Percentiles rank a stretch among this genome's conserved stretches.
Evolutionary conservation across 2,888 invertebrate species (phyloP).

Genomic region (Miltochrista miniata): DNA sequence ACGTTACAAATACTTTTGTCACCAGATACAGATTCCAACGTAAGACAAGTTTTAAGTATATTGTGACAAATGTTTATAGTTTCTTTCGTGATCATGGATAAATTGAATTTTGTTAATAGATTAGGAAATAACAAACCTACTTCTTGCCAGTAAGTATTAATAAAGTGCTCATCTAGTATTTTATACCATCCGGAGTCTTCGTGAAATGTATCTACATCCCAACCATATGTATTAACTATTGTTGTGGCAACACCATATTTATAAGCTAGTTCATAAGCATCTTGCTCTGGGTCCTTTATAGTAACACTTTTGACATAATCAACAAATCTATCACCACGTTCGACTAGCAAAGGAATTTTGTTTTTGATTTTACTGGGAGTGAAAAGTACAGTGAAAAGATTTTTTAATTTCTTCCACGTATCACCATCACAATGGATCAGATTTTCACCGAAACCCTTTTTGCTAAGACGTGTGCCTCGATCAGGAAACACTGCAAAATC

Average conservation of each 20-base stretch:
- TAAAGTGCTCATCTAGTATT: slow-evolving; percentile 28
- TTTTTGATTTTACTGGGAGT: slow-evolving; percentile 53
- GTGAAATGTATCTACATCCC: slow-evolving; percentile 37
- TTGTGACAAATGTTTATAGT: slow-evolving; percentile 35
- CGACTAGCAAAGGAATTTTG: slow-evolving; percentile 38
- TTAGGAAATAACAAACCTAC: slow-evolving; percentile 43
- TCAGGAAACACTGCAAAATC: slow-evolving; percentile 55
- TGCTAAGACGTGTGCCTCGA: slow-evolving; percentile 48
- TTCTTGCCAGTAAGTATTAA: slow-evolving; percentile 35
- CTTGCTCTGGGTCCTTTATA: slow-evolving; percentile 27
- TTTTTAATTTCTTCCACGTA: slow-evolving; percentile 48
- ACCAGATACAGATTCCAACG: slow-evolving; percentile 1
- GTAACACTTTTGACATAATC: slow-evolving; percentile 40
- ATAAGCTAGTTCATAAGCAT: slow-evolving; percentile 30
- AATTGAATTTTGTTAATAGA: slow-evolving; percentile 29
- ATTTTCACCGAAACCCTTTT: slow-evolving; percentile 50
- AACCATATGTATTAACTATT: slow-evolving; percentile 34
- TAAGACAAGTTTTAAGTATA: slow-evolving; percentile 31
- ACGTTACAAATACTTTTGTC: no score
- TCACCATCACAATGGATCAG: slow-evolving; percentile 50
- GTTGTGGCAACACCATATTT: slow-evolving; percentile 42
- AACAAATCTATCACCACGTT: slow-evolving; percentile 43
- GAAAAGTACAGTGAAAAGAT: slow-evolving; percentile 50
- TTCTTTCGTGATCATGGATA: slow-evolving; percentile 32
- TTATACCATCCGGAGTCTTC: slow-evolving; percentile 31